Percentiles rank a stretch among this genome's conserved stretches.
Evolutionary conservation across 2,113 vertebrate genomes (phyloP).

Genomic region (Drymodes brunneopygia): DNA sequence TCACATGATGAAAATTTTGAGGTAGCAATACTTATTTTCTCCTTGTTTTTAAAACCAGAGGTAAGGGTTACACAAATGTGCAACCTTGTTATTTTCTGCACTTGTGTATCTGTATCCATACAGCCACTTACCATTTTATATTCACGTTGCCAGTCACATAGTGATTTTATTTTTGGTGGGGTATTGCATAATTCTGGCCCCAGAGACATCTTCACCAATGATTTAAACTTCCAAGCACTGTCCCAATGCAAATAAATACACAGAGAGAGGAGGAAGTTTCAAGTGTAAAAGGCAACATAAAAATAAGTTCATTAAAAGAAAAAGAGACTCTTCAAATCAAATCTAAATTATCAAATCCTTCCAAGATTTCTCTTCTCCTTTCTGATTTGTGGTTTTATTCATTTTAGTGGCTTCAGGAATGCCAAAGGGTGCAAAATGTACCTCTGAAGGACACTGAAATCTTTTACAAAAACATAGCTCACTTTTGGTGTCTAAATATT

Average conservation of each 20-base stretch:
- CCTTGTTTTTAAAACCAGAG: neutral
- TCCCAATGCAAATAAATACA: neutral
- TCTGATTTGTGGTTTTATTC: too few species aligned
- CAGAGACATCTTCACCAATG: neutral
- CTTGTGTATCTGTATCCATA: neutral
- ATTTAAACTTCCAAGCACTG: neutral
- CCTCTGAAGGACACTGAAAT: neutral
- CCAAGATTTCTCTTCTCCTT: neutral
- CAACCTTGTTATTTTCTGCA: neutral
- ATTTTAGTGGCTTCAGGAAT: neutral
- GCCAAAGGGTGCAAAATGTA: neutral
- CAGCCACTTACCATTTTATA: neutral
- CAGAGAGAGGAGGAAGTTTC: neutral
- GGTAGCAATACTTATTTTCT: neutral
- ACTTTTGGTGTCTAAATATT: neutral
- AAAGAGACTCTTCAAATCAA: neutral
- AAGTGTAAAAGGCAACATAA: neutral
- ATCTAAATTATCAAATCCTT: neutral
- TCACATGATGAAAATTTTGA: neutral
- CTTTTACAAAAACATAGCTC: neutral
- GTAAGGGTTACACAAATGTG: neutral
- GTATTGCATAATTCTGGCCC: neutral
- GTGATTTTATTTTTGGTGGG: neutral
- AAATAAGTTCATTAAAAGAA: neutral
- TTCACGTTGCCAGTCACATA: neutral